Percentiles rank a stretch among this genome's conserved stretches.
These are phyloP conservation scores for Athalia circularis DNA, from an alignment of 2,888 invertebrate genomes.

Conservation along the genomic window DNA sequence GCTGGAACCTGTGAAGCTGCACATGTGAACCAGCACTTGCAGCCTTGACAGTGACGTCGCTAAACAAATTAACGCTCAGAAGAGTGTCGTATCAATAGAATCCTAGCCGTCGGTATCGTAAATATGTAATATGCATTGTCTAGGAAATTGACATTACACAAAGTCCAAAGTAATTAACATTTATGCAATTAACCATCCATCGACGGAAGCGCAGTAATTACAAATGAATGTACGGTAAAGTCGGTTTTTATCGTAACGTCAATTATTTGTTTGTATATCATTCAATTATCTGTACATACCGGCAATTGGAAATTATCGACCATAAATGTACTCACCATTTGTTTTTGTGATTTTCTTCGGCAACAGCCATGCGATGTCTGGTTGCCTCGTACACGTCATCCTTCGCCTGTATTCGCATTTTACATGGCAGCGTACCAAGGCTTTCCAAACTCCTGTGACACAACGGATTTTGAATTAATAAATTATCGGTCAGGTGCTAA, in stretches of 20 bases:
- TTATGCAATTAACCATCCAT: not conserved
- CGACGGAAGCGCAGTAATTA: no score
- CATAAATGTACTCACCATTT: conserved; percentile 81
- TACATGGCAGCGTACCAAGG: conserved; percentile 90
- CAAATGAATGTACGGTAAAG: not conserved
- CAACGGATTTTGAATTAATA: conserved; percentile 48
- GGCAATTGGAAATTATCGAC: not conserved
- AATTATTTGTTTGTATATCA: not conserved
- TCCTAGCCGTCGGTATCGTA: not conserved
- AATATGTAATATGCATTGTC: conserved; percentile 10
- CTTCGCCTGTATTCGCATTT: conserved; percentile 95
- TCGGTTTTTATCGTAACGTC: not conserved
- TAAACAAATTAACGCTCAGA: conserved; percentile 56
- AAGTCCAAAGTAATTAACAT: conserved; percentile 11
- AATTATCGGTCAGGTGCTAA: not conserved
- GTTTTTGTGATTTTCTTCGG: conserved; percentile 94
- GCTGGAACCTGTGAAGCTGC: not conserved
- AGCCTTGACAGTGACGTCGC: conserved; percentile 59
- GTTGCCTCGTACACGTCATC: conserved; percentile 97
- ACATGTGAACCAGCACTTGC: conserved; percentile 52
- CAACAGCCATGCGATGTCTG: conserved; percentile 92
- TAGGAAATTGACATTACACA: conserved; percentile 6
- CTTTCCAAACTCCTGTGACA: conserved; percentile 82
- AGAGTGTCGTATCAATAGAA: conserved; percentile 26
- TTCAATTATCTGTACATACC: no score